These are phyloP conservation scores for Diacarnus erythraeanus DNA, from an alignment of 37 sponge, comb jelly and placozoan species.

Conservation along the genomic window DNA sequence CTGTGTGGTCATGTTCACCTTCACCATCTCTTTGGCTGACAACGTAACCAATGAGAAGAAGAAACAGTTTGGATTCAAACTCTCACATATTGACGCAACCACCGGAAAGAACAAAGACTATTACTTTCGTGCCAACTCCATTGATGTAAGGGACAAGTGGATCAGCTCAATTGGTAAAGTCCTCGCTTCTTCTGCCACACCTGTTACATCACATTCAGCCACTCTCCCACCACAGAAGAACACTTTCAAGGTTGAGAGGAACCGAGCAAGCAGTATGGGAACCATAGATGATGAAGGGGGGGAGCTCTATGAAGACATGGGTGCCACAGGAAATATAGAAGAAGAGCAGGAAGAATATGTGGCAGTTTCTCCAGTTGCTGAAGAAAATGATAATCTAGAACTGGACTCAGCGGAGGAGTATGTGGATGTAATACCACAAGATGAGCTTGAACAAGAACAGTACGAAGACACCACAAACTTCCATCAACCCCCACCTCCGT, in stretches of 20 bases:
- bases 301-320: conserved; percentile 21
- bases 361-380: conserved; percentile 5
- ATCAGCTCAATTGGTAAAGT: conserved; percentile 6
- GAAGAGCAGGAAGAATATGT: conserved; percentile 20
- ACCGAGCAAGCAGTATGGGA: not conserved
- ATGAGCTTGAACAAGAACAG: not conserved
- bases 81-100: conserved; percentile 18
- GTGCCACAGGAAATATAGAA: not conserved
- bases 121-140: conserved; percentile 52
- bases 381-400: not conserved
- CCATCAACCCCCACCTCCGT: conserved; percentile 21
- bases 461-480: conserved; percentile 19
- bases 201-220: not conserved
- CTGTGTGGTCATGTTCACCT: conserved; percentile 44
- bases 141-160: conserved; percentile 53
- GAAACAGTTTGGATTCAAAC: conserved; percentile 79
- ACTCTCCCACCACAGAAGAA: no score
- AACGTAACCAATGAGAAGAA: conserved; percentile 61
- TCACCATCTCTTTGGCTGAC: conserved; percentile 14
- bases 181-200: not conserved
- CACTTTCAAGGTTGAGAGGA: no score
- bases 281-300: not conserved
- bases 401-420: conserved; percentile 44
- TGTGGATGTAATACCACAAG: conserved; percentile 17
- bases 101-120: conserved; percentile 64